Conservation (phyloP, 2,888 invertebrate species). For the Phasia obesa region DNA sequence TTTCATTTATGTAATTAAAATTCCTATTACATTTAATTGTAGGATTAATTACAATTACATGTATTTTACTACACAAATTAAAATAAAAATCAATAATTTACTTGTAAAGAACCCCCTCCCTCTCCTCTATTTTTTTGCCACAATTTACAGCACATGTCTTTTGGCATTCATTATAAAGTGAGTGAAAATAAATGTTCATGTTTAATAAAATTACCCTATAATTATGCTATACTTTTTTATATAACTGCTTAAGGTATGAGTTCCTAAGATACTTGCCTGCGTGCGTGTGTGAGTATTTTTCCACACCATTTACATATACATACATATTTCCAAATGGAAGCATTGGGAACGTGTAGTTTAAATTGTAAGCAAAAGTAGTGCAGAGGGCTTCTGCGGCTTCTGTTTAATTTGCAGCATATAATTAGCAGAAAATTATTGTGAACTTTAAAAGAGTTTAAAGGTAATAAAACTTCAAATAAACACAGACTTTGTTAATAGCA, state of each 20-base stretch:
- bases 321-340: neutral
- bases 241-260: constrained; percentile 8
- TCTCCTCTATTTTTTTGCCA: constrained; percentile 4
- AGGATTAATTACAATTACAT: constrained; percentile 14
- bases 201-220: constrained; percentile 56
- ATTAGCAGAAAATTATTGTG: constrained; percentile 59
- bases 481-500: no score
- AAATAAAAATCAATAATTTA: constrained; percentile 31
- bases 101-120: neutral
- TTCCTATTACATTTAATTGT: constrained; percentile 17
- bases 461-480: constrained; percentile 4
- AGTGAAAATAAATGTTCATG: constrained; percentile 43
- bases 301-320: constrained; percentile 28
- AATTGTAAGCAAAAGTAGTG: neutral
- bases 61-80: neutral
- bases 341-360: neutral
- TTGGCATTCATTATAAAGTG: constrained; percentile 16
- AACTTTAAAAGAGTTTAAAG: constrained; percentile 46
- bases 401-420: constrained; percentile 27
- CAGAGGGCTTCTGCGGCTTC: constrained; percentile 5
- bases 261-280: neutral
- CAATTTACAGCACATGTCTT: neutral
- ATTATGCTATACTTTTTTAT: constrained; percentile 42
- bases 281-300: constrained; percentile 4
- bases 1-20: constrained; percentile 16